These are phyloP conservation scores for Caenorhabditis elegans DNA, from an alignment of 1,140 invertebrate genomes.

Conservation along the genomic window WBcel235 BX284606.5:3818001-3818500, in stretches of 20 bases:
- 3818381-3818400: neutral
- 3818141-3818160: neutral
- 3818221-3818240: neutral
- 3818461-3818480: slow-evolving; percentile 62
- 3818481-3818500: slow-evolving; percentile 56
- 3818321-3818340: slow-evolving; percentile 9
- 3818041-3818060: neutral
- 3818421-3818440: slow-evolving; percentile 53
- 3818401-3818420: neutral
- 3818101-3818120: neutral
- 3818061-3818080: slow-evolving; percentile 19
- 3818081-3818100: neutral
- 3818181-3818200: no score
- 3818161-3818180: neutral
- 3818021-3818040: neutral
- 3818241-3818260: neutral
- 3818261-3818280: neutral
- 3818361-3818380: slow-evolving; percentile 12
- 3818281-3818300: slow-evolving; percentile 25
- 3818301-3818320: slow-evolving; percentile 38
- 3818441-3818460: slow-evolving; percentile 57
- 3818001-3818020: neutral
- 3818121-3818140: neutral
- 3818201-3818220: neutral
- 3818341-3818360: slow-evolving; percentile 19